Conservation (phyloP, 2,113 vertebrate genomes). For the Stomatorhinus ivindoensis region DNA sequence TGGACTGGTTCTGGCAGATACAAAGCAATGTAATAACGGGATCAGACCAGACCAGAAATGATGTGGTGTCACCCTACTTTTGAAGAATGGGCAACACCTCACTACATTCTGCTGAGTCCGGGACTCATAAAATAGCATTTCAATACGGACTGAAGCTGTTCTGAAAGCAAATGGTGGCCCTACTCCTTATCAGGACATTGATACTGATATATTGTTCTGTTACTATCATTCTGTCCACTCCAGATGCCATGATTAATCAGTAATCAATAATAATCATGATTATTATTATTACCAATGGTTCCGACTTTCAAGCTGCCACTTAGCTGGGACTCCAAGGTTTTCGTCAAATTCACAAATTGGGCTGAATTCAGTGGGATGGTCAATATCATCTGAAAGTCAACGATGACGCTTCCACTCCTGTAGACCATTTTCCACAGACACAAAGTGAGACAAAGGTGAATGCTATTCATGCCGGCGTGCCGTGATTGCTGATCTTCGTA, state of each 20-base stretch:
- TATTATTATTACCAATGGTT: slow-evolving; percentile 39
- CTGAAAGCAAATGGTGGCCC: neutral
- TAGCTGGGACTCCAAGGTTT: fast-evolving
- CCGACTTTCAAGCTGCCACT: neutral
- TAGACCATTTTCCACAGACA: slow-evolving; percentile 1
- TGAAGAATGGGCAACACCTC: neutral
- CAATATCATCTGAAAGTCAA: slow-evolving; percentile 32
- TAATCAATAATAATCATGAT: too few species aligned
- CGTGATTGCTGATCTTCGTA: too few species aligned
- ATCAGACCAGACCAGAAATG: neutral
- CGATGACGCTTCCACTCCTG: slow-evolving; percentile 40
- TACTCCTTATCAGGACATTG: neutral
- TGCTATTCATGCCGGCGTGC: neutral
- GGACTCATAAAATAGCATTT: neutral
- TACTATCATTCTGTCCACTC: neutral
- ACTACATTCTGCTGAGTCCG: neutral
- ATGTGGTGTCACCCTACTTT: neutral
- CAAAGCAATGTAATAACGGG: too few species aligned
- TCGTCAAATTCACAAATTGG: fast-evolving
- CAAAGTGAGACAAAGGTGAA: neutral
- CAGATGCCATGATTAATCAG: neutral
- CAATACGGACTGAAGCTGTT: neutral
- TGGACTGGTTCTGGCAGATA: too few species aligned
- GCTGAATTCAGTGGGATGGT: fast-evolving
- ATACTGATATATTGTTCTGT: neutral